These are phyloP conservation scores for Struthio camelus DNA, from an alignment of 2,113 vertebrate species.

Conservation along the genomic window DNA sequence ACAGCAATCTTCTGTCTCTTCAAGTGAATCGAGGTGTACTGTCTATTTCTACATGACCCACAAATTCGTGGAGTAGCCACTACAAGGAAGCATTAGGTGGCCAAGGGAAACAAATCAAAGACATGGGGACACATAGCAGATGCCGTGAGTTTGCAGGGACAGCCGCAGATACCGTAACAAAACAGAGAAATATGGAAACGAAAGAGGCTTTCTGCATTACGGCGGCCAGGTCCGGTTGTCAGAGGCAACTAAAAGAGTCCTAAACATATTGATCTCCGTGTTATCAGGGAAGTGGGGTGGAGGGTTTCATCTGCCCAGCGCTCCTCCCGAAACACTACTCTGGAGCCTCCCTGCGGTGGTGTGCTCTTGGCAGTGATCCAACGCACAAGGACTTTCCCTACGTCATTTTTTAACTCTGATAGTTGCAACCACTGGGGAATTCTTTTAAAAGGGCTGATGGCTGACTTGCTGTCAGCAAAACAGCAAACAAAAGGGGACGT, in stretches of 20 bases:
- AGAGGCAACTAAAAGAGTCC: not conserved
- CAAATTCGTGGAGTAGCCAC: not conserved
- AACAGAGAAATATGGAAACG: not conserved
- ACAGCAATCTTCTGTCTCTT: constrained; percentile 20
- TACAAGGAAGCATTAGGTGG: not conserved
- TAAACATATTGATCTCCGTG: not conserved
- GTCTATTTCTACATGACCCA: not conserved
- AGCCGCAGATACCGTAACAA: not conserved
- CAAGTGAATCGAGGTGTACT: not conserved
- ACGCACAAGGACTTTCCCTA: not conserved
- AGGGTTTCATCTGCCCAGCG: not conserved
- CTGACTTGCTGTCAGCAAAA: not conserved
- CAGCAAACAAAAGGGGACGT: not conserved
- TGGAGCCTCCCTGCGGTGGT: accelerated
- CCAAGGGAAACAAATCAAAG: not conserved
- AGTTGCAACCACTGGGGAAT: not conserved
- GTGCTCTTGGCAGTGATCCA: not conserved
- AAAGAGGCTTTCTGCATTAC: not conserved
- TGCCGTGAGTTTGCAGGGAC: not conserved
- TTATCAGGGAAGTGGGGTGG: not conserved
- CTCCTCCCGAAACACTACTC: not conserved
- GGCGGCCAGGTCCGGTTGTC: not conserved
- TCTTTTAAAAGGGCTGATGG: not conserved
- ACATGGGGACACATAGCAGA: not conserved
- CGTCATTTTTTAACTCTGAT: not conserved